Base-by-base conservation (phyloP, 2,888 invertebrate species). In the Oxyteleia sp. region DNA sequence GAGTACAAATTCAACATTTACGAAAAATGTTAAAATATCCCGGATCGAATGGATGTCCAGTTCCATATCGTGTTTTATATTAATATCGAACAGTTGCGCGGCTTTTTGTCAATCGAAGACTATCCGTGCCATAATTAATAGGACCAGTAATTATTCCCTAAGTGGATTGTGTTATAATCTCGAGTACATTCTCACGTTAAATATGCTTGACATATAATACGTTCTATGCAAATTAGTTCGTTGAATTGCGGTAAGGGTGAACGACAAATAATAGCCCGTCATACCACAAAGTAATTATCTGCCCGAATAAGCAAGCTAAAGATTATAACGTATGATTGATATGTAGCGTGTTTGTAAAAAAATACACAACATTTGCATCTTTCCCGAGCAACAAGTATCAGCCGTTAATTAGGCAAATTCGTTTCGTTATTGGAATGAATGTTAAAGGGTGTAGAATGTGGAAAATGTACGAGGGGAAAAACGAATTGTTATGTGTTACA, bases 281-380 rank as follows among this genome's bases (percentile, higher is more conserved):
- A 47, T 23, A 78, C 61, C 78, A 38, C 78, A 69, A 78, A 78
- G 78, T 78, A 78, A 78, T 78, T 78, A 78, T 78, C 68, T 53
- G 20, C 16, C 29, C 43, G 66, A 59, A 68, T 51, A 43, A 16
- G 5, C 45, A 53, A 69, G n/a, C 16, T 38, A 26, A 53, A 78
- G 68, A 61, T 78, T 76, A 75, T 76, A 59, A 51, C 43, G 51
- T 51, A 68, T 78, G 78, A 78, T 78, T 78, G 78, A 78, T 69
- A 53, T 51, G 76, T 53, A 32, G 13, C 15, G 55, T 2, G 10
- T 16, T 18, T n/a, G 15, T 15, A 66, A 66, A 66, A 75, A 49
- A 47, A 8, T 23, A 13, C 49, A 13, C 15, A 8, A 20, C 63
- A 49, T 57, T 75, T 63, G 61, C 43, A 43, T 53, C n/a, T 29